Conservation (phyloP, 2,797 vertebrate genomes). For the Saxicola maurus region DNA sequence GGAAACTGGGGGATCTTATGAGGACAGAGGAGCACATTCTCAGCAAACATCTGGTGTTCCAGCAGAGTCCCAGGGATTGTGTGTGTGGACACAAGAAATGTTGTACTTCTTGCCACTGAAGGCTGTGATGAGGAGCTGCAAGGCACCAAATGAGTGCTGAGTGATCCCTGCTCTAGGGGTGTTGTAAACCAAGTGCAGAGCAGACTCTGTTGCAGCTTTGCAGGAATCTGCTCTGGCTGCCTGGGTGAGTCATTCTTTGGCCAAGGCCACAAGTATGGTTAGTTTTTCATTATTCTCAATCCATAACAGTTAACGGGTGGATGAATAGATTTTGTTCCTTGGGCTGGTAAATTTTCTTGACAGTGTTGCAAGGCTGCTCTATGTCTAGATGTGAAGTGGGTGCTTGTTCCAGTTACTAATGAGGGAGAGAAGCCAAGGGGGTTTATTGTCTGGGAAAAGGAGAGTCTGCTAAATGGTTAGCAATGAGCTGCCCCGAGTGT, state of each 20-base stretch:
- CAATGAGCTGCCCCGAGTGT: neutral
- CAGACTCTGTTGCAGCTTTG: neutral
- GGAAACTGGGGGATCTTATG: neutral
- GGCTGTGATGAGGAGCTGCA: neutral
- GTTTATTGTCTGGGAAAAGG: slow-evolving; percentile 37
- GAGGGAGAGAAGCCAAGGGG: slow-evolving; percentile 37
- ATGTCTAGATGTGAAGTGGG: slow-evolving; percentile 15
- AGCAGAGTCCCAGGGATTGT: neutral
- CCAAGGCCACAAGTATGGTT: neutral
- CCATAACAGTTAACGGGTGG: slow-evolving; percentile 17
- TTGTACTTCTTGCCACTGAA: neutral
- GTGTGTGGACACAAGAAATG: neutral
- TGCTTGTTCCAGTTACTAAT: slow-evolving; percentile 50
- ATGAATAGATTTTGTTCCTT: slow-evolving; percentile 24
- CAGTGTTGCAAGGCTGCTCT: slow-evolving; percentile 21
- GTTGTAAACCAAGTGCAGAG: neutral
- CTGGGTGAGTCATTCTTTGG: slow-evolving; percentile 44
- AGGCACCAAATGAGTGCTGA: neutral
- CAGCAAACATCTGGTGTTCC: accelerated
- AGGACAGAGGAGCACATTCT: neutral
- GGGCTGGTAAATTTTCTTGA: slow-evolving; percentile 46
- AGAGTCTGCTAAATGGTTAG: slow-evolving; percentile 15
- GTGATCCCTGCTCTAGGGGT: neutral
- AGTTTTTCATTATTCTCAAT: slow-evolving; percentile 30
- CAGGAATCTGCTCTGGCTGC: slow-evolving; percentile 22